These are phyloP conservation scores for Cyclura pinguis DNA, from an alignment of 2,797 vertebrate species.

Conservation along the genomic window DNA sequence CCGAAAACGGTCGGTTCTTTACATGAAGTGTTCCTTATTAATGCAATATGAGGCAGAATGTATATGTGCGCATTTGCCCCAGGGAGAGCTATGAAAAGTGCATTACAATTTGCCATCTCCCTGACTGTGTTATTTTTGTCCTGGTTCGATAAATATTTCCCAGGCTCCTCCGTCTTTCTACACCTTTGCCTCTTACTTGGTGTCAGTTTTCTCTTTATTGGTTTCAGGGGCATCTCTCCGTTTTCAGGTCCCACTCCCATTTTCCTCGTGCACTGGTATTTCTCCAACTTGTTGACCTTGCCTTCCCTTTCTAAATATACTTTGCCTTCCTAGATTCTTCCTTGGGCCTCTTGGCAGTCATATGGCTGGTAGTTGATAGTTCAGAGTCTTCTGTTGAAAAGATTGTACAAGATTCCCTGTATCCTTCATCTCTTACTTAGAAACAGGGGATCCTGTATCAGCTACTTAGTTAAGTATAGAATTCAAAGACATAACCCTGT, in stretches of 20 bases:
- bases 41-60: background rate
- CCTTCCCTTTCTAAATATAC: background rate
- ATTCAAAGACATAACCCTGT: too few species aligned
- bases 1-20: background rate
- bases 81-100: constrained; percentile 35
- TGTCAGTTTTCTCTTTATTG: background rate
- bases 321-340: background rate
- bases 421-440: background rate
- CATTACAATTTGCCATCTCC: background rate
- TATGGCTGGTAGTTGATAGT: background rate
- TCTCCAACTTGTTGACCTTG: background rate
- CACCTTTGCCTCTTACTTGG: background rate
- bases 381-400: background rate
- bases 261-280: background rate
- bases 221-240: too few species aligned
- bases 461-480: too few species aligned
- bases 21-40: background rate
- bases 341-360: background rate
- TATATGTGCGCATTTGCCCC: background rate
- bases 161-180: constrained; percentile 39
- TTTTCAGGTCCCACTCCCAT: background rate
- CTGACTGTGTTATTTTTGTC: constrained; percentile 35
- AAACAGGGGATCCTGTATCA: too few species aligned
- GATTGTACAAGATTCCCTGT: background rate
- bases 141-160: constrained; percentile 16